phyloP scores from a whole-genome alignment of 2,113 vertebrate genomes.

The Notothenia coriiceps region DNA sequence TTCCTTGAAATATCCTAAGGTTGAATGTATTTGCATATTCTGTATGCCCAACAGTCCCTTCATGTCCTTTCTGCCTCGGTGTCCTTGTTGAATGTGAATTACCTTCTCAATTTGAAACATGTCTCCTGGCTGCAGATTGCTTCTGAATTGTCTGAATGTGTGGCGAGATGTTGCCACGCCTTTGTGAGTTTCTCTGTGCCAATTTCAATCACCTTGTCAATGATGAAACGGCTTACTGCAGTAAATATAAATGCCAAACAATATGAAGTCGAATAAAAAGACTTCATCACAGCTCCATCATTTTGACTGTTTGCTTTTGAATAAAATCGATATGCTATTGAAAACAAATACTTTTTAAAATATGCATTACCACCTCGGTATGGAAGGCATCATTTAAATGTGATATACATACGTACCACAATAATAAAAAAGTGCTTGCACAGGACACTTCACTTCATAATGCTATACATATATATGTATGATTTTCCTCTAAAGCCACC shows the following conservation, averaged over 20 bases:
- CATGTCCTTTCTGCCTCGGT: conserved; percentile 72
- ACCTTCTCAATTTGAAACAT: conserved; percentile 74
- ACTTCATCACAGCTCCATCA: not conserved
- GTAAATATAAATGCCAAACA: conserved; percentile 65
- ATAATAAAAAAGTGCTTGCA: not conserved
- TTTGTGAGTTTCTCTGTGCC: conserved; percentile 56
- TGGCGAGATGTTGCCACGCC: conserved; percentile 67
- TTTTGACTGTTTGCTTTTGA: conserved; percentile 36
- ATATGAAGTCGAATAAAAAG: conserved; percentile 52
- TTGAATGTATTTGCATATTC: conserved; percentile 69
- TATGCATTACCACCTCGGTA: conserved; percentile 24
- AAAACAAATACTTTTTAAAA: conserved; percentile 31
- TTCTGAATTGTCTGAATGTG: conserved; percentile 58
- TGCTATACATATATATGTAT: not conserved
- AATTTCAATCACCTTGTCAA: conserved; percentile 66
- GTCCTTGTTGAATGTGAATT: conserved; percentile 74
- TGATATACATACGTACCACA: conserved; percentile 1
- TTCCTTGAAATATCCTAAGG: conserved; percentile 41
- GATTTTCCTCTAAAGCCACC: conserved; percentile 19
- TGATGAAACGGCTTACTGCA: conserved; percentile 57
- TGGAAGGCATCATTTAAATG: conserved; percentile 7
- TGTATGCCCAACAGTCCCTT: conserved; percentile 53
- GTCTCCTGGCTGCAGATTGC: conserved; percentile 70
- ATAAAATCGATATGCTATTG: conserved; percentile 49
- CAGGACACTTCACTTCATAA: not conserved